Evolutionary conservation across 2,113 vertebrate genomes (phyloP).

Genomic region (Zosterops japonicus): DNA sequence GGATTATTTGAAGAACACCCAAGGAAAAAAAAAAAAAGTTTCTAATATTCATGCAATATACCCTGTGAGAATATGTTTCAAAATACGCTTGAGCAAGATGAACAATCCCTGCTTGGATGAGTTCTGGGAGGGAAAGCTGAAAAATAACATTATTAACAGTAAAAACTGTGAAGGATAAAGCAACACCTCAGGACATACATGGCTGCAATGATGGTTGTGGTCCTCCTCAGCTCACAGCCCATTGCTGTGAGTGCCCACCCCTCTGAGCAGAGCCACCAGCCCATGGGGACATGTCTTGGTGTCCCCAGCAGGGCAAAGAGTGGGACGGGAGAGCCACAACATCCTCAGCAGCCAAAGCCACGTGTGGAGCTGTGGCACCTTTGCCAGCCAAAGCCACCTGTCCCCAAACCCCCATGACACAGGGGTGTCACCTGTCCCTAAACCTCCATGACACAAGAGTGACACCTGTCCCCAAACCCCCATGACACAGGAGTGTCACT

Average conservation of each 20-base stretch:
- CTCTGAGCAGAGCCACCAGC: background rate
- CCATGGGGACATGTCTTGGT: rapidly evolving
- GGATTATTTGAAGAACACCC: background rate
- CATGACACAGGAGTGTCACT: too few relatives aligned
- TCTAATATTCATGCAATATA: background rate
- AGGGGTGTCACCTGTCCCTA: background rate
- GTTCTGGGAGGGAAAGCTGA: background rate
- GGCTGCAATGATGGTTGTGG: rapidly evolving
- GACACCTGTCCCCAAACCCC: background rate
- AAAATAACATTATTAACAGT: background rate
- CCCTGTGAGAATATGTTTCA: background rate
- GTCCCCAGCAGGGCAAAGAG: background rate
- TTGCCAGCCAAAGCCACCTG: background rate
- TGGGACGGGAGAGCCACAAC: background rate
- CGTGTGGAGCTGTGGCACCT: rapidly evolving
- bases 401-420: background rate
- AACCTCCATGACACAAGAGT: too few relatives aligned
- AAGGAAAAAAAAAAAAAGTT: background rate
- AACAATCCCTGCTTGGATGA: background rate
- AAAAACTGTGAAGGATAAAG: background rate
- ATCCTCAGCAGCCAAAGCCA: background rate
- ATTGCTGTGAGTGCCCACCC: rapidly evolving
- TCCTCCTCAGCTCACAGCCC: background rate
- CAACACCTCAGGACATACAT: background rate
- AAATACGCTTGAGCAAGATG: background rate